Evolutionary conservation across 1,140 invertebrate genomes (phyloP).

Genomic region (Drosophila punjabiensis): DNA sequence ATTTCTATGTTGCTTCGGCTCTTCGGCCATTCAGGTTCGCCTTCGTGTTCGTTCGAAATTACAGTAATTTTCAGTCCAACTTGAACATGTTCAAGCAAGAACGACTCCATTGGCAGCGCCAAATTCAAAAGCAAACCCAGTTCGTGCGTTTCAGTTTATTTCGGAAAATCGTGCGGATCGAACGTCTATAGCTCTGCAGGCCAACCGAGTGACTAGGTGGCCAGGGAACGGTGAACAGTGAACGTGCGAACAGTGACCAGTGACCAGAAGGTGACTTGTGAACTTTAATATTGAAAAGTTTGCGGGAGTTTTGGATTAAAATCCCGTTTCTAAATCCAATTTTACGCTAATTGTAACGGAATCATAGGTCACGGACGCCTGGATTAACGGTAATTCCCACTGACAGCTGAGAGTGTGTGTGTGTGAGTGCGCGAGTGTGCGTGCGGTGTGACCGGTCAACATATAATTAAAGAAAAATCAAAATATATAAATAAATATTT

Average conservation of each 20-base stretch:
- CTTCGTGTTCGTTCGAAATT: slow-evolving; percentile 5
- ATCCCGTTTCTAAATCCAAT: background rate
- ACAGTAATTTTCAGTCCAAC: slow-evolving; percentile 39
- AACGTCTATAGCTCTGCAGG: background rate
- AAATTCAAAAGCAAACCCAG: background rate
- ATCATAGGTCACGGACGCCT: slow-evolving; percentile 56
- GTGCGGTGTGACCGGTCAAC: slow-evolving; percentile 55
- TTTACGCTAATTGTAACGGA: slow-evolving; percentile 39
- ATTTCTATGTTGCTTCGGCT: background rate
- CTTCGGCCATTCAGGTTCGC: background rate
- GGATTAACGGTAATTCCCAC: slow-evolving; percentile 22
- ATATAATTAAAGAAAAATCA: background rate
- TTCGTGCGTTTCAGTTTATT: slow-evolving; percentile 4
- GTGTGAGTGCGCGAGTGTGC: slow-evolving; percentile 16
- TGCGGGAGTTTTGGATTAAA: background rate
- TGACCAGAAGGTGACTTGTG: background rate
- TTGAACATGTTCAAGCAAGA: slow-evolving; percentile 18
- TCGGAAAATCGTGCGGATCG: slow-evolving; percentile 4
- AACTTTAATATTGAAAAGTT: background rate
- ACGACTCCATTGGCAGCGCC: background rate
- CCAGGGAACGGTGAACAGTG: background rate
- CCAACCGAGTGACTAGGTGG: background rate
- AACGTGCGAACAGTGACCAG: background rate
- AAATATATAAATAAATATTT: slow-evolving; percentile 3
- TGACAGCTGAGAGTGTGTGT: slow-evolving; percentile 2